These are phyloP conservation scores for Lamproptera curius DNA, from an alignment of 2,888 invertebrate species.

Conservation along the genomic window DNA sequence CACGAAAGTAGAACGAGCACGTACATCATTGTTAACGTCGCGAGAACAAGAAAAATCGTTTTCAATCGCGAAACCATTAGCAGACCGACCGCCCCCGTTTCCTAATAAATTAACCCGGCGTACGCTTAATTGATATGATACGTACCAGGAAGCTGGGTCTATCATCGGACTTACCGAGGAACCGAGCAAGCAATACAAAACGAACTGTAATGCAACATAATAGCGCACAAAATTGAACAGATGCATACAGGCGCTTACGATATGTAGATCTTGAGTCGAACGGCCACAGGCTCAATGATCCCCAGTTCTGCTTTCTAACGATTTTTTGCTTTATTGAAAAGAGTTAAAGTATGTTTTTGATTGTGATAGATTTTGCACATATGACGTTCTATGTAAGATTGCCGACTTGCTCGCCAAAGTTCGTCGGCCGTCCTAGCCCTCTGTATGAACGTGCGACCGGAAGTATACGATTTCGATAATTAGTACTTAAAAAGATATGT, in stretches of 20 bases:
- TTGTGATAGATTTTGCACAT: slow-evolving; percentile 36
- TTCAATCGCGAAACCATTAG: slow-evolving; percentile 34
- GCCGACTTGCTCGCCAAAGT: slow-evolving; percentile 45
- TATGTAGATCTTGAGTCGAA: slow-evolving; percentile 46
- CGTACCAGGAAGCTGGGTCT: slow-evolving; percentile 63
- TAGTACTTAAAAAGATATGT: too few species aligned
- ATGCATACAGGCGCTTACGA: slow-evolving; percentile 32
- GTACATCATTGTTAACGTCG: too few species aligned
- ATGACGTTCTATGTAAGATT: slow-evolving; percentile 34
- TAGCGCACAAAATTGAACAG: slow-evolving; percentile 32
- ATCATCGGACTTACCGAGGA: slow-evolving; percentile 48
- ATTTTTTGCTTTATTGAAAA: too few species aligned
- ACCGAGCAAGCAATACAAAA: slow-evolving; percentile 27
- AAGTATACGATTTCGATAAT: slow-evolving; percentile 59
- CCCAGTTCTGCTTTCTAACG: slow-evolving; percentile 56
- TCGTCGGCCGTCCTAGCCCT: slow-evolving; percentile 73
- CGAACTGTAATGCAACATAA: slow-evolving; percentile 17
- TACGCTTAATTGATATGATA: slow-evolving; percentile 67
- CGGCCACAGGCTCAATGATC: slow-evolving; percentile 73
- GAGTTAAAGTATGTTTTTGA: slow-evolving; percentile 40
- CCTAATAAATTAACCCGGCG: slow-evolving; percentile 65
- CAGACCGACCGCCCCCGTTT: slow-evolving; percentile 60
- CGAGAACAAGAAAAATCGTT: slow-evolving; percentile 23
- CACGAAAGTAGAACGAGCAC: too few species aligned
- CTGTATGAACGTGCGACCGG: slow-evolving; percentile 42